phyloP scores from a whole-genome alignment of 2,797 vertebrate genomes.

The Agapornis canus region DNA sequence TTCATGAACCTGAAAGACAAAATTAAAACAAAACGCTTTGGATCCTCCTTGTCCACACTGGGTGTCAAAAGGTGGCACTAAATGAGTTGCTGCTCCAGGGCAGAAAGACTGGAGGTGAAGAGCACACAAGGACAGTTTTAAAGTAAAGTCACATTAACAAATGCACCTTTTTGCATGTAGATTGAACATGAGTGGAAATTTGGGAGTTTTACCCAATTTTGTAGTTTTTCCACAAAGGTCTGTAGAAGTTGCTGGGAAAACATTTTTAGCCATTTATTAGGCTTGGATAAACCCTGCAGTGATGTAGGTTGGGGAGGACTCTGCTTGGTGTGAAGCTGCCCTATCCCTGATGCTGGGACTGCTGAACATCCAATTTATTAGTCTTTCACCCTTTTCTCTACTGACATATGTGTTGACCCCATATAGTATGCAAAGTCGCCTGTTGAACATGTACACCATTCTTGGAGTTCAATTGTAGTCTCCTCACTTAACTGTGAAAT shows the following conservation, averaged over 20 bases:
- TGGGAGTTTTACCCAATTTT: background rate
- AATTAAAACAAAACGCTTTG: rapidly evolving
- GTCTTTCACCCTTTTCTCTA: background rate
- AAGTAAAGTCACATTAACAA: background rate
- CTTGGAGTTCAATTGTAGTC: background rate
- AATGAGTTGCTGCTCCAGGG: background rate
- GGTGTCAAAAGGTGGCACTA: background rate
- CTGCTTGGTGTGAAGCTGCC: background rate
- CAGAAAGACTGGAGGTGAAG: background rate
- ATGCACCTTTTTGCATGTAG: background rate
- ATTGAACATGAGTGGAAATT: rapidly evolving
- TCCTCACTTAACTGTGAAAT: background rate
- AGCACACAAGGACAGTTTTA: background rate
- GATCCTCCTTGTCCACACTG: background rate
- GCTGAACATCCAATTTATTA: background rate
- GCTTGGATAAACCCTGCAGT: background rate
- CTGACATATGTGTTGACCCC: background rate
- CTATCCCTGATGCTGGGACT: background rate
- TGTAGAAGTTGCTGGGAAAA: background rate
- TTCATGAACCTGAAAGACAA: background rate
- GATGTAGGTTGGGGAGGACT: background rate
- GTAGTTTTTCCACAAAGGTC: background rate
- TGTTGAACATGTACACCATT: background rate
- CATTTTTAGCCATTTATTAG: background rate
- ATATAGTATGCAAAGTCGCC: background rate